phyloP scores from a whole-genome alignment of 2,113 vertebrate species.

The Prunella himalayana region DNA sequence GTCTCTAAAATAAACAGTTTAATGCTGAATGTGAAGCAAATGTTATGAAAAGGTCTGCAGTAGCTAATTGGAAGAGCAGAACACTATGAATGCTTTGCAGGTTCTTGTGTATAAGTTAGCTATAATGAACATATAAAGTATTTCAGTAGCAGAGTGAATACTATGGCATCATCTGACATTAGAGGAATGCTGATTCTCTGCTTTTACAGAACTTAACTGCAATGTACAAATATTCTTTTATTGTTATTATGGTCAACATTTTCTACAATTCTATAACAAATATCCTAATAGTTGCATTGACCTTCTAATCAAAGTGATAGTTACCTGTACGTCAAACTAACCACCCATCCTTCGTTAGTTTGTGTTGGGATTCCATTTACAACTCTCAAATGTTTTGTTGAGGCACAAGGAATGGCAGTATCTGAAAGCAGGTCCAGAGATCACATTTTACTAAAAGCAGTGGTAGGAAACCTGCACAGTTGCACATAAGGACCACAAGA shows the following conservation, averaged over 20 bases:
- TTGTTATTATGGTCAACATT: neutral
- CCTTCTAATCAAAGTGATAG: neutral
- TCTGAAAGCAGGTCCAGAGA: conserved; percentile 72
- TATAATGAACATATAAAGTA: neutral
- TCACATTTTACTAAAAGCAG: conserved; percentile 59
- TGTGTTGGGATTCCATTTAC: conserved; percentile 88
- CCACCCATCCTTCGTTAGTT: conserved; percentile 93
- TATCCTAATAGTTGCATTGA: neutral
- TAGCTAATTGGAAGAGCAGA: neutral
- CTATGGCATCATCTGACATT: neutral
- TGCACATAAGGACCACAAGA: conserved; percentile 40
- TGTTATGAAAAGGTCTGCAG: neutral
- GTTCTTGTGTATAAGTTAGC: neutral
- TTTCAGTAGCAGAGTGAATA: neutral
- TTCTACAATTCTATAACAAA: neutral
- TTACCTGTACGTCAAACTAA: conserved; percentile 96
- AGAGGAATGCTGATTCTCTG: neutral
- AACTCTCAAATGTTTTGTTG: conserved; percentile 82
- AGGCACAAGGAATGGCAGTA: conserved; percentile 75
- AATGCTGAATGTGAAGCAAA: neutral
- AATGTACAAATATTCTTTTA: neutral
- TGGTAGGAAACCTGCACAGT: conserved; percentile 37
- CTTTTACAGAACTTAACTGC: neutral
- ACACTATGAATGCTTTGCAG: neutral
- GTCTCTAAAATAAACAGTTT: neutral